Percentiles rank a stretch among this genome's conserved stretches.
Evolutionary conservation across 2,113 vertebrate species (phyloP).

Genomic region (Baryphthengus martii): DNA sequence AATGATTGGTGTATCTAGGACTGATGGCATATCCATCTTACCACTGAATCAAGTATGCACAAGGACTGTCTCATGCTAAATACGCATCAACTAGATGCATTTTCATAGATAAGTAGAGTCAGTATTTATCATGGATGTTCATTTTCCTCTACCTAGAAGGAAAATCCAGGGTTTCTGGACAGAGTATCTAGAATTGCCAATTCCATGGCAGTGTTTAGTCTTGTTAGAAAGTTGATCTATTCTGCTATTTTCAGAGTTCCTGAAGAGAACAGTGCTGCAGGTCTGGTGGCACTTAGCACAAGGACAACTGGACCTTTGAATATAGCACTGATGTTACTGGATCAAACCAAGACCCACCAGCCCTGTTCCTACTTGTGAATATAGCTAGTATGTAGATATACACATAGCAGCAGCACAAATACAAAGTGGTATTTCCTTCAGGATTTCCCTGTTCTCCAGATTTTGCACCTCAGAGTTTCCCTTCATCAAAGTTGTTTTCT

Average conservation of each 20-base stretch:
- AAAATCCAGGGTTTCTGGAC: neutral
- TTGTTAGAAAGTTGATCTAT: neutral
- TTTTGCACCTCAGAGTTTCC: neutral
- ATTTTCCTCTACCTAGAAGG: neutral
- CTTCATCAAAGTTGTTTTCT: neutral
- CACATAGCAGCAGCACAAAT: neutral
- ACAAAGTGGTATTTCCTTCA: neutral
- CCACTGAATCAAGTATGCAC: neutral
- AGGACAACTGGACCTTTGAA: neutral
- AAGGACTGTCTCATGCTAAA: neutral
- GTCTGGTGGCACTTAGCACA: neutral
- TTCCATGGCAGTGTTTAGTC: neutral
- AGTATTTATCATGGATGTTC: neutral
- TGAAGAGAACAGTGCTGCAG: neutral
- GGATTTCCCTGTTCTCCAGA: neutral
- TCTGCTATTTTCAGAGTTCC: neutral
- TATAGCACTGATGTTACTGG: rapidly evolving
- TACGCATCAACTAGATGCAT: neutral
- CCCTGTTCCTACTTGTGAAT: neutral
- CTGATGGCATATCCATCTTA: neutral
- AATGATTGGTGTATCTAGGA: neutral
- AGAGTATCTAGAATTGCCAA: neutral
- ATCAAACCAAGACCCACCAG: neutral
- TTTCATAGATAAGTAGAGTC: neutral
- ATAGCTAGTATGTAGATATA: rapidly evolving